Evolutionary conservation across 2,888 invertebrate species (phyloP).

Genomic region (Dioctria linearis): DNA sequence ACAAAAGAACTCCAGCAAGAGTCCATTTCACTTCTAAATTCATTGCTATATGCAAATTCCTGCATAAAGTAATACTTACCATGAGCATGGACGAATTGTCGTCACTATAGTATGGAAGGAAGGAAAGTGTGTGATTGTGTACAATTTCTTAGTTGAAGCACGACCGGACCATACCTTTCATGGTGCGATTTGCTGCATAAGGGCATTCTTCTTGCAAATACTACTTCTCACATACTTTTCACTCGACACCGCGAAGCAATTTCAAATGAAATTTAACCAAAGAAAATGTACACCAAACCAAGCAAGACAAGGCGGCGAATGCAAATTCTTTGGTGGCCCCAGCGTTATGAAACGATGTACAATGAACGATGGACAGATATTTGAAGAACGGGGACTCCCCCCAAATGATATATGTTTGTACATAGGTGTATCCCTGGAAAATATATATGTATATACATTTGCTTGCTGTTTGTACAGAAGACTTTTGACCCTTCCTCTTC

Average conservation of each 20-base stretch:
- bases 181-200: conserved; percentile 19
- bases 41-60: conserved; percentile 23
- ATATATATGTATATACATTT: conserved; percentile 20
- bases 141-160: no score
- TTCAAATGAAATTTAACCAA: conserved; percentile 34
- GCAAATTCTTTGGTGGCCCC: conserved; percentile 24
- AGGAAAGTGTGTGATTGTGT: conserved; percentile 20
- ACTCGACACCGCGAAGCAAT: conserved; percentile 13
- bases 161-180: conserved; percentile 27
- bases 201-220: background rate
- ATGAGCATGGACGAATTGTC: background rate
- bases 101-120: conserved; percentile 4
- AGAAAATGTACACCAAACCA: background rate
- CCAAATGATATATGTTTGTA: background rate
- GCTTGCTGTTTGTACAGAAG: background rate
- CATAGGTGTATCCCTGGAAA: background rate
- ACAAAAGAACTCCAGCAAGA: background rate
- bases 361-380: background rate
- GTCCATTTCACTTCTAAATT: background rate
- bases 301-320: conserved; percentile 13
- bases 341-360: background rate
- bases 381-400: conserved; percentile 3
- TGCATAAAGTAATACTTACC: conserved; percentile 20
- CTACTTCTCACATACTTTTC: background rate
- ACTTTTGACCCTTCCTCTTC: conserved; percentile 38